Evolutionary conservation across 2,113 vertebrate genomes (phyloP), one percentile per base, ranked within the genome.

Genomic region (Pseudois nayaur): DNA sequence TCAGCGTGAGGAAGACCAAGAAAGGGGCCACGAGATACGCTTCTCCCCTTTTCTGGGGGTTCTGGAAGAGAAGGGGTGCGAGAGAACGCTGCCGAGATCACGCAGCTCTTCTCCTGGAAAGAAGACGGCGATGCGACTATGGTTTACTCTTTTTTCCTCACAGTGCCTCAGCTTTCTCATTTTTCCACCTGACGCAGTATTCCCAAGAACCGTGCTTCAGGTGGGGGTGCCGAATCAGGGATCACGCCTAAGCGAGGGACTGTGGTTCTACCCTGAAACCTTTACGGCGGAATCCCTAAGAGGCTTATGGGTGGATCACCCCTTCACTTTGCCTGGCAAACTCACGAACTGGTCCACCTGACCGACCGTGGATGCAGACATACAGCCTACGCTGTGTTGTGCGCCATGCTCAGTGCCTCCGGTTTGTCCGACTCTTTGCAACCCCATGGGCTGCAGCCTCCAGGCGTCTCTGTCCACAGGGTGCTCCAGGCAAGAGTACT

Each of bases 301-400:
- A 67, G 23, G 29, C 5, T 40, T 27, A 17, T 0, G 5, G 54
- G 48, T 1, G 48, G 16, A 23, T 7, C 7, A 17, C 3, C 17
- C n/a, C 27, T 31, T 33, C 48, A 2, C 78, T 43, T 27, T 3
- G 31, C 21, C 59, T 33, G 90, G 17, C 12, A 40, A 5, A 83
- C 13, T 0, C 31, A 10, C 25, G 33, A 6, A 3, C 0, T 1
- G 21, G 40, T 3, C 71, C 6, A 0, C 6, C 71, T 7, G 71
- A 40, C 52, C 8, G 48, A 40, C 4, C 21, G 0, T 1, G 27
- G 33, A 7, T 6, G n/a, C 16, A 40, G 43, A 5, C 3, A 5
- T 1, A 2, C 7, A 9, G 59, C 48, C 71, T 1, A 0, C 10
- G 36, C 71, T 8, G 71, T 1, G 71, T 40, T 2, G 21, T 0